These are phyloP conservation scores for Griposia aprilina DNA, from an alignment of 2,888 invertebrate species.

Conservation along the genomic window DNA sequence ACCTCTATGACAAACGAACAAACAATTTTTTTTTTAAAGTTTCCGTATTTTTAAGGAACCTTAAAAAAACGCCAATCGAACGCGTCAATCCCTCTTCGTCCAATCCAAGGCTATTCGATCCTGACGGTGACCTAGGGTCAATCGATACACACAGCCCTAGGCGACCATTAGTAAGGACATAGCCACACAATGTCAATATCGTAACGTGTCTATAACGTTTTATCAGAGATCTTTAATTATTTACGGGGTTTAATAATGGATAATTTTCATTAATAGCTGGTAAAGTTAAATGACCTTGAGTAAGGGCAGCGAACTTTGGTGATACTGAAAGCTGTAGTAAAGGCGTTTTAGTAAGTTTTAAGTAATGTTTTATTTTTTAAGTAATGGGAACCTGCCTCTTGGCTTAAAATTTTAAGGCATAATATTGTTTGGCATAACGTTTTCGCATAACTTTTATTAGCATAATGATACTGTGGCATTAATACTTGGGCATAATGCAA, in stretches of 20 bases:
- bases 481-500: too few relatives aligned
- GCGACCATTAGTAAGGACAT: constrained; percentile 20
- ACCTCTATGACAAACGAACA: too few relatives aligned
- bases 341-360: not conserved
- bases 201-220: not conserved
- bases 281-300: constrained; percentile 15
- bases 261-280: constrained; percentile 3
- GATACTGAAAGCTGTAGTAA: not conserved
- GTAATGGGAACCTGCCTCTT: too few relatives aligned
- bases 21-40: too few relatives aligned
- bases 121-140: constrained; percentile 50
- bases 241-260: constrained; percentile 6
- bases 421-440: too few relatives aligned
- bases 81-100: not conserved
- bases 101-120: constrained; percentile 30
- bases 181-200: constrained; percentile 29
- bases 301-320: not conserved
- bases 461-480: too few relatives aligned
- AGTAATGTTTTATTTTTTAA: too few relatives aligned
- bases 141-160: constrained; percentile 56
- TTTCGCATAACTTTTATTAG: too few relatives aligned
- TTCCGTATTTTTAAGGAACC: too few relatives aligned
- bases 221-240: constrained; percentile 42
- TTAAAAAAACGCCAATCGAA: not conserved
- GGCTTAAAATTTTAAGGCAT: too few relatives aligned